Conservation (phyloP, 2,113 vertebrate genomes). For the Sardina pilchardus region DNA sequence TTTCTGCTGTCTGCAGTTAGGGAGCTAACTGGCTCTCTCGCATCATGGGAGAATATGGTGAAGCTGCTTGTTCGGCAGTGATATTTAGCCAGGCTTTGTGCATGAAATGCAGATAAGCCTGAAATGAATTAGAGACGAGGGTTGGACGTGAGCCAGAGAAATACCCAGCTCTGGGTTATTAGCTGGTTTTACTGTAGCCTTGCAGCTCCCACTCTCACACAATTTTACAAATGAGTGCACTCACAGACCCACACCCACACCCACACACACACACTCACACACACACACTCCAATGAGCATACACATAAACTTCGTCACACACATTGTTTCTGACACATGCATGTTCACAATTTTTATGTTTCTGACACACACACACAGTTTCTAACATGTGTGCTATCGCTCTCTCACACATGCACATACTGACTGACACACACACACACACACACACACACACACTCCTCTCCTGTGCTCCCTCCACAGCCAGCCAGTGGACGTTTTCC, state of each 20-base stretch:
- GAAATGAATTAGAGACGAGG: slow-evolving; percentile 75
- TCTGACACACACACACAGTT: background rate
- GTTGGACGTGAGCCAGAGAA: slow-evolving; percentile 68
- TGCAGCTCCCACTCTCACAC: slow-evolving; percentile 30
- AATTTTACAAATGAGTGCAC: slow-evolving; percentile 44
- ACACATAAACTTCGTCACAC: background rate
- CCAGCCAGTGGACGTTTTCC: background rate
- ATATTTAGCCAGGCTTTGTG: slow-evolving; percentile 49
- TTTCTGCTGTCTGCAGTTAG: background rate
- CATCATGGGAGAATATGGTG: slow-evolving; percentile 32
- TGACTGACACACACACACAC: too few species aligned
- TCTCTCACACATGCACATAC: too few species aligned
- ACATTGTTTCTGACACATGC: slow-evolving; percentile 19
- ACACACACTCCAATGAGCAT: slow-evolving; percentile 33
- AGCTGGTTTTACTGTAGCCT: slow-evolving; percentile 65
- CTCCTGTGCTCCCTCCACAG: slow-evolving; percentile 15
- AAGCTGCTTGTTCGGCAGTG: slow-evolving; percentile 31
- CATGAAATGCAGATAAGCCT: slow-evolving; percentile 70
- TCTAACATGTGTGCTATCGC: slow-evolving; percentile 3
- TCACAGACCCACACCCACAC: slow-evolving; percentile 30
- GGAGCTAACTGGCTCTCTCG: slow-evolving; percentile 24
- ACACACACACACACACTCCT: background rate
- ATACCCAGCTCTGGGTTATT: slow-evolving; percentile 70
- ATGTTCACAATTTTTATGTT: background rate
- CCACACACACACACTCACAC: slow-evolving; percentile 19